phyloP scores from a whole-genome alignment of 2,113 vertebrate species.

The Edolisoma coerulescens region DNA sequence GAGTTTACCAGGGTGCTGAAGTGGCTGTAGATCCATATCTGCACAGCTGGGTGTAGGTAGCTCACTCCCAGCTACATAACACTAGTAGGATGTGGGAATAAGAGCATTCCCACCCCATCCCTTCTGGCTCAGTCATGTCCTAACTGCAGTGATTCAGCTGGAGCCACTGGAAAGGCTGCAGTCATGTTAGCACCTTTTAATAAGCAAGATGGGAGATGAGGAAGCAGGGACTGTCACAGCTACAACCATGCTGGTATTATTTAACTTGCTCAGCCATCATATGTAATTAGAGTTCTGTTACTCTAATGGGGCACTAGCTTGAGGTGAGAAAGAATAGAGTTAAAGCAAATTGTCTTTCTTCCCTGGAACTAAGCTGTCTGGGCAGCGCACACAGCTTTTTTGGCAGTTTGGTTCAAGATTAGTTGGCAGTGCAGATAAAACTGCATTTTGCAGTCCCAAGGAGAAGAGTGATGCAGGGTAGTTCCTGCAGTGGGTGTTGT shows the following conservation, averaged over 20 bases:
- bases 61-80: neutral
- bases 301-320: neutral
- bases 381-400: neutral
- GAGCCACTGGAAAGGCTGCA: neutral
- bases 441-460: neutral
- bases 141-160: neutral
- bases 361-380: neutral
- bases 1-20: neutral
- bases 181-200: neutral
- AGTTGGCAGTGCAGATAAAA: neutral
- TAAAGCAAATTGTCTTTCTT: neutral
- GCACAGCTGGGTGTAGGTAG: conserved; percentile 50
- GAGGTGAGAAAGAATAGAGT: neutral
- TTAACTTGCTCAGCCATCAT: neutral
- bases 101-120: neutral
- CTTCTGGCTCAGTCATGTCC: neutral
- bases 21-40: neutral
- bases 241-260: neutral
- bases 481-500: neutral
- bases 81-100: conserved; percentile 17
- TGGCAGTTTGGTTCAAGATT: neutral
- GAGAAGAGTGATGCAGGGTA: neutral
- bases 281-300: neutral
- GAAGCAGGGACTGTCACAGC: neutral
- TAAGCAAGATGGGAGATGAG: neutral